Base-by-base conservation (phyloP, 1,140 invertebrate genomes). In the Nymphalis io region DNA sequence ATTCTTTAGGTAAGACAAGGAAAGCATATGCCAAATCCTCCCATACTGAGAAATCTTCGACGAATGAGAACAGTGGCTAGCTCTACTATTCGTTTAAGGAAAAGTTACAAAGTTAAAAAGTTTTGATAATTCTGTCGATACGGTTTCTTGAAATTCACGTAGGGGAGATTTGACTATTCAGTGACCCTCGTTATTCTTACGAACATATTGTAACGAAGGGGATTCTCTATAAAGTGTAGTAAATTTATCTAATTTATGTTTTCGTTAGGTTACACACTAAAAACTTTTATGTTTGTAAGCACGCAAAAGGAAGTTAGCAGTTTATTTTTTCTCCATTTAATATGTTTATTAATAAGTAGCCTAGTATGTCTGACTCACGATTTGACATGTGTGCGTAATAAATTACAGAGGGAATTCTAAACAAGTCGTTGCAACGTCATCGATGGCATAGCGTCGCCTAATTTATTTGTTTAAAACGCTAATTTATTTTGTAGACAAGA, bases 191-290 rank as follows among this genome's bases (percentile, higher is more conserved):
- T 60, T 80, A 79, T 84, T 82, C 79, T 85, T 88, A 84, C 82
- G 79, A 85, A 88, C 88, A 90, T 91, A 90, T 86, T 90, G 88
- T 89, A 88, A 84, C 80, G 80, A 87, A 84, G 89, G 88, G 87
- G 87, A 89, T 89, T 81, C 79, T 89, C 80, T 85, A 87, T 88
- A 88, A 85, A 84, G 76, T 75, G 81, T 76, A 87, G 77, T 88
- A 86, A 88, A 89, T 91, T 90, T 83, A 83, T 83, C 79, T 90
- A 89, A 91, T 90, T 91, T 91, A 91, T 91, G 89, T 89, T 88
- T 88, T 85, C 82, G 85, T 88, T 84, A 80, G 83, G 85, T 85
- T 87, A 88, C 85, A 85, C 87, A 90, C 79, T 86, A 86, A 83
- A 79, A 91, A 88, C 73, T 91, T 91, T 91, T 90, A 91, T 90